phyloP scores from a whole-genome alignment of 1,140 invertebrate genomes.

The Portunus trituberculatus region DNA sequence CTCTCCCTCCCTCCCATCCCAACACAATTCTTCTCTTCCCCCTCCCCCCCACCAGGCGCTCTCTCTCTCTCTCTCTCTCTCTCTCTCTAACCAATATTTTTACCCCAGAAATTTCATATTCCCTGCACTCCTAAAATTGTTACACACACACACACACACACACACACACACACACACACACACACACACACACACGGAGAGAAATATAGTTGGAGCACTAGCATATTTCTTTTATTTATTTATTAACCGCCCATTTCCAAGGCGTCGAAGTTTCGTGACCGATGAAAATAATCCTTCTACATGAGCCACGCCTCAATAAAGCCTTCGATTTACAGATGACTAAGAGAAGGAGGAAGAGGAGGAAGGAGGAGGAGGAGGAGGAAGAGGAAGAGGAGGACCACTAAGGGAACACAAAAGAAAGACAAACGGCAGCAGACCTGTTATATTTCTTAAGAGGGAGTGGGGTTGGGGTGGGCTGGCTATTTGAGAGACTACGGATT shows the following conservation, averaged over 20 bases:
- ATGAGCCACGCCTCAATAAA: not conserved
- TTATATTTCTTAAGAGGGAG: not conserved
- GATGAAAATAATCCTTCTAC: no score
- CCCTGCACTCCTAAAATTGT: not conserved
- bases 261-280: not conserved
- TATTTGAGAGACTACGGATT: not conserved
- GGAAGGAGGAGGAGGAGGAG: not conserved
- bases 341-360: not conserved
- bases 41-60: not conserved
- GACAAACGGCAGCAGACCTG: not conserved
- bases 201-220: not conserved
- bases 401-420: not conserved
- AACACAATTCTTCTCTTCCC: not conserved
- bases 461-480: not conserved
- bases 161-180: constrained; percentile 40
- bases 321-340: not conserved
- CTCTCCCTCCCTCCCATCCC: not conserved
- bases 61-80: no score
- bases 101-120: not conserved
- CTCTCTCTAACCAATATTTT: not conserved
- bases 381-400: not conserved
- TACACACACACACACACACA: constrained; percentile 25
- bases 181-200: constrained; percentile 30
- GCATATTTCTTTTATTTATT: not conserved
- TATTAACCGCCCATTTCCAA: no score